Evolutionary conservation across 1,140 invertebrate genomes (phyloP).

Genomic region (Cotesia vestalis): DNA sequence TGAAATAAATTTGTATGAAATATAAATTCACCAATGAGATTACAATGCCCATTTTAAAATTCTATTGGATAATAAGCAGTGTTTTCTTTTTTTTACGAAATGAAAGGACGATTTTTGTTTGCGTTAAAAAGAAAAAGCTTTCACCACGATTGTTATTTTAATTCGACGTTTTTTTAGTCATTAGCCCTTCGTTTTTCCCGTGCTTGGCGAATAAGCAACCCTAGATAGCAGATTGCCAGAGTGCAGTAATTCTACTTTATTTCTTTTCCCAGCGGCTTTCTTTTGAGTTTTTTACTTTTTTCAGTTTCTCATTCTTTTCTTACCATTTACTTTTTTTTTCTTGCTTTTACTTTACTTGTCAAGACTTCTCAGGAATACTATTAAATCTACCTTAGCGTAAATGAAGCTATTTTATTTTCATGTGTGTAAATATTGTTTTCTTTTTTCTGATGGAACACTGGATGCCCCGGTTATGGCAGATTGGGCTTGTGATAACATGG

Average conservation of each 20-base stretch:
- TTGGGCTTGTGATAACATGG: too few relatives aligned
- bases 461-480: too few relatives aligned
- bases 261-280: conserved; percentile 21
- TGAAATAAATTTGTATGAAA: too few relatives aligned
- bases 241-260: conserved; percentile 30
- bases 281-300: conserved; percentile 12
- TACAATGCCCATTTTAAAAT: too few relatives aligned
- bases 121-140: neutral
- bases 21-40: too few relatives aligned
- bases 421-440: conserved; percentile 11
- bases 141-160: conserved; percentile 54
- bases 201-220: conserved; percentile 40
- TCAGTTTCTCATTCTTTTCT: neutral
- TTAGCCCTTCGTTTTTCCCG: conserved; percentile 53
- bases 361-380: conserved; percentile 45
- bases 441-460: neutral
- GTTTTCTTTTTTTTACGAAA: neutral
- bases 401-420: conserved; percentile 22
- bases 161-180: conserved; percentile 51
- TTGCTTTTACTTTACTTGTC: conserved; percentile 21
- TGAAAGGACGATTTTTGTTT: conserved; percentile 4
- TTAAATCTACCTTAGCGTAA: conserved; percentile 53
- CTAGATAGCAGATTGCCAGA: conserved; percentile 28
- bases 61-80: too few relatives aligned
- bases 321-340: conserved; percentile 2